Percentiles rank a stretch among this genome's conserved stretches.
phyloP scores from a whole-genome alignment of 2,113 vertebrate species.

The Fukomys damarensis region DNA sequence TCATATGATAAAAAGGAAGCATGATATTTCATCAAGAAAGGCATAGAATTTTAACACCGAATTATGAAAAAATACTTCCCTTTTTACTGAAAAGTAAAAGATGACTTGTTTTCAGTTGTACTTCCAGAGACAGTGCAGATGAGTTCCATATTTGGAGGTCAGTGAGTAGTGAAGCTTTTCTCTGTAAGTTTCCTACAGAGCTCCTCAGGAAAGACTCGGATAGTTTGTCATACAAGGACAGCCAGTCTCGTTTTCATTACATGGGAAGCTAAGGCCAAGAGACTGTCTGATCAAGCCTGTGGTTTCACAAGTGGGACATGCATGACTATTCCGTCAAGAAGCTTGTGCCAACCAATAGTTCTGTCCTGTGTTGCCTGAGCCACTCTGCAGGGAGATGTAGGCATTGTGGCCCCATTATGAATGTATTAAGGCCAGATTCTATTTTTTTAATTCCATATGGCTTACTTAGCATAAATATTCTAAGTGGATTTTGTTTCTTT shows the following conservation, averaged over 20 bases:
- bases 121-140: not conserved
- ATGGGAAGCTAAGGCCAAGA: not conserved
- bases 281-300: not conserved
- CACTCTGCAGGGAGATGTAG: not conserved
- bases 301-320: too few relatives aligned
- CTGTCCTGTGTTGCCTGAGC: not conserved
- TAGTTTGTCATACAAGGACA: not conserved
- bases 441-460: not conserved
- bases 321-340: not conserved
- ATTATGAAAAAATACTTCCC: not conserved
- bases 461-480: not conserved
- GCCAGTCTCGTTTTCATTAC: not conserved
- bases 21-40: not conserved
- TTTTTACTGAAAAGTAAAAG: not conserved
- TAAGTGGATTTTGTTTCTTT: not conserved
- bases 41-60: not conserved
- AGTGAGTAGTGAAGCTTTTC: not conserved
- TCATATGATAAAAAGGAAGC: not conserved
- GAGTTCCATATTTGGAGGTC: not conserved
- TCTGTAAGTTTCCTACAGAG: not conserved
- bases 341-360: not conserved
- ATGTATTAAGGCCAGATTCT: not conserved
- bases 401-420: not conserved
- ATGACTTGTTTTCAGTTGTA: not conserved
- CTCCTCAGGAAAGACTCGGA: not conserved